Evolutionary conservation across 2,797 vertebrate species (phyloP).

Genomic region (Anguilla anguilla): DNA sequence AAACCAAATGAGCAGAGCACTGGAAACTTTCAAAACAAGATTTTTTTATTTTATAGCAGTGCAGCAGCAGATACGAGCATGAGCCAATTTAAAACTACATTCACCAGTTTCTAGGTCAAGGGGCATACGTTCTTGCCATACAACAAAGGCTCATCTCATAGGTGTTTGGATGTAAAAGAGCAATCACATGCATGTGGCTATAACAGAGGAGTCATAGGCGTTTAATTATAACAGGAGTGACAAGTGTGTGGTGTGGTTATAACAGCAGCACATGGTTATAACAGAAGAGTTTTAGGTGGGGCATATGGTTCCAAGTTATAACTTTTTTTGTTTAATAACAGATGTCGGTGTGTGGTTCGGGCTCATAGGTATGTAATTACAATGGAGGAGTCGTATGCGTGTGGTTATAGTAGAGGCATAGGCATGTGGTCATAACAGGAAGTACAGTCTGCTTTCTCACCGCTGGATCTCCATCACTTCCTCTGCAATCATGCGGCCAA

Average conservation of each 20-base stretch:
- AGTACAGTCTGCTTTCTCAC: conserved; percentile 62
- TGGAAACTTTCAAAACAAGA: neutral
- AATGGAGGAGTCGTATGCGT: neutral
- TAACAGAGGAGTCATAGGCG: neutral
- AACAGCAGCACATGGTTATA: neutral
- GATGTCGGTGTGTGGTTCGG: too few relatives aligned
- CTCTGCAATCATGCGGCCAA: conserved; percentile 98
- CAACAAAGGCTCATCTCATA: neutral
- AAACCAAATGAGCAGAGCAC: neutral
- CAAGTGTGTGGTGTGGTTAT: neutral
- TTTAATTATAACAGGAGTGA: too few relatives aligned
- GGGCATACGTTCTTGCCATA: neutral
- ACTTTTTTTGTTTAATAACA: too few relatives aligned
- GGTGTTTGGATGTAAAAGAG: neutral
- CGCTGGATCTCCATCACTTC: conserved; percentile 99
- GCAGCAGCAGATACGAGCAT: neutral
- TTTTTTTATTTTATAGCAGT: neutral
- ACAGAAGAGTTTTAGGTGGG: too few relatives aligned
- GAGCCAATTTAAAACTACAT: neutral
- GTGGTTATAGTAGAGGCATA: neutral
- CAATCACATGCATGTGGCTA: neutral
- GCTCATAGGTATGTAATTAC: neutral
- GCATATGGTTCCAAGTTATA: too few relatives aligned
- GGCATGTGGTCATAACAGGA: neutral
- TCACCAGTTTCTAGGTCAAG: neutral